Evolutionary conservation across 2,113 vertebrate genomes (phyloP), one percentile per base, ranked within the genome.

Genomic region (Spheniscus mendiculus): DNA sequence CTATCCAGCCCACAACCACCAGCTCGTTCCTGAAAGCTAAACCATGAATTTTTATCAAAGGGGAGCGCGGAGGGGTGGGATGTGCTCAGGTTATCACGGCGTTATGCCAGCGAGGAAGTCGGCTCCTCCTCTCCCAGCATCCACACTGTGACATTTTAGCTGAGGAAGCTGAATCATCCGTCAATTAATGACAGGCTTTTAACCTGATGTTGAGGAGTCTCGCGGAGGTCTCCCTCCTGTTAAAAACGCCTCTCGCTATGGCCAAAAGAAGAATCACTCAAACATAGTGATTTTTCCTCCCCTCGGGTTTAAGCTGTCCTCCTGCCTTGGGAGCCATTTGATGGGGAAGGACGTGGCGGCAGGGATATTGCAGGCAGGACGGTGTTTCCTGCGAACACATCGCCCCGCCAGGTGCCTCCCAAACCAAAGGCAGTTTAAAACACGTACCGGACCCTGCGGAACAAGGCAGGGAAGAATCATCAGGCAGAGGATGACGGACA

Each of bases 121-220:
- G 4, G 8, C 74, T 84, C 59, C 93, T 86, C 87, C 89, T 74
- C 91, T 47, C 47, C 83, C 65, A 2, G 38, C 89, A 78, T n/a
- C 91, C 80, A 12, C 32, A 7, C 26, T 1, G 58, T n/a, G 94
- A 91, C 73, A 90, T 71, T 88, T 90, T 0, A 78, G 83, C 91
- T 30, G 58, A 76, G 93, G 83, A 72, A 90, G 83, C 93, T 87
- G 90, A 97, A 95, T 93, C 97, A 95, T 63, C 81, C 97, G 56
- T 91, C 85, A 25, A 0, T 59, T 65, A 47, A 23, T 12, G 61
- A 72, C 70, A 67, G 77, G 81, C 58, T 90, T 55, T 89, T 38
- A 87, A 59, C 42, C 88, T 22, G 72, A 32, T 11, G 83, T 1
- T 14, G 73, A 79, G 56, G 55, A 79, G 61, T 4, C 78, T 71